Conservation (phyloP, 2,113 vertebrate species). For the Silurus asotus region DNA sequence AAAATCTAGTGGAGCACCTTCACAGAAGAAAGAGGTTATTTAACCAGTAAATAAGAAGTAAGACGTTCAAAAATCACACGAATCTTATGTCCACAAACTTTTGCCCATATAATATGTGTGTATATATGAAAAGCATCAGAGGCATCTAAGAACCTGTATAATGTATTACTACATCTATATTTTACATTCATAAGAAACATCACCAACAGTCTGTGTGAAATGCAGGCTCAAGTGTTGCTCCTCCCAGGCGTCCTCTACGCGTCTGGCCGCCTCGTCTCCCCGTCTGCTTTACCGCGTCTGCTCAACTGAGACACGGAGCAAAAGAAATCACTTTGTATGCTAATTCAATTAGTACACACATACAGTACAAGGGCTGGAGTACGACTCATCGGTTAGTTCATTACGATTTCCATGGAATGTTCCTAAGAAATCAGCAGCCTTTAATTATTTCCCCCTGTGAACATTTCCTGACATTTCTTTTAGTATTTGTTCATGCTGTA, state of each 20-base stretch:
- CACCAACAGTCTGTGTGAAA: slow-evolving; percentile 40
- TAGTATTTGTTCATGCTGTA: neutral
- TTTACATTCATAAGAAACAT: slow-evolving; percentile 17
- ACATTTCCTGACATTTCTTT: neutral
- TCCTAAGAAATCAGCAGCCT: neutral
- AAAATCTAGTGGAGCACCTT: too few species aligned
- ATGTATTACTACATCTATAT: slow-evolving; percentile 15
- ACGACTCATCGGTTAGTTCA: too few species aligned
- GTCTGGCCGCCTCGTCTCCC: neutral
- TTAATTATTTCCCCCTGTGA: neutral
- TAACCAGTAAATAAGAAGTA: too few species aligned
- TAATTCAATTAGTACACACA: neutral
- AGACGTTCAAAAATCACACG: too few species aligned
- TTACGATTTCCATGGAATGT: too few species aligned
- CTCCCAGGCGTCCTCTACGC: slow-evolving; percentile 6
- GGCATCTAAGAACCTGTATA: slow-evolving; percentile 14
- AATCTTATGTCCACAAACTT: too few species aligned
- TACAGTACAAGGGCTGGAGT: too few species aligned
- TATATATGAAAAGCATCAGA: slow-evolving; percentile 9
- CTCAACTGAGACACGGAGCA: slow-evolving; percentile 56
- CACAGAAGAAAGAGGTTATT: too few species aligned
- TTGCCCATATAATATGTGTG: too few species aligned
- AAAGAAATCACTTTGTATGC: neutral
- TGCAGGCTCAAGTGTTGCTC: slow-evolving; percentile 35
- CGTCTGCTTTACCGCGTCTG: slow-evolving; percentile 59